These are phyloP conservation scores for Thaumatotibia leucotreta DNA, from an alignment of 1,140 invertebrate species.

Conservation along the genomic window DNA sequence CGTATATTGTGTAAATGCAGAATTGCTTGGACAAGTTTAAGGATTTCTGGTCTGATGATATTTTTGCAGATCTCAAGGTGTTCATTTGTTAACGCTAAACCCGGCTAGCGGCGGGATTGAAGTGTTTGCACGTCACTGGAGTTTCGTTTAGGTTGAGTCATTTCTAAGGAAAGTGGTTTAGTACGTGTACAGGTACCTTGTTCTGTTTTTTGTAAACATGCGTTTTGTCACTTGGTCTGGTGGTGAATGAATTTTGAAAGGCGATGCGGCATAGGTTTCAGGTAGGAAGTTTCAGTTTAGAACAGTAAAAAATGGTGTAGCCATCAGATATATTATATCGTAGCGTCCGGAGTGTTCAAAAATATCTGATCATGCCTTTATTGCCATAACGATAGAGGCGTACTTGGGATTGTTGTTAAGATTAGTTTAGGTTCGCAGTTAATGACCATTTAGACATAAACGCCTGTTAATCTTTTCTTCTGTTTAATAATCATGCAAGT, in stretches of 20 bases:
- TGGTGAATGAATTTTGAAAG: background rate
- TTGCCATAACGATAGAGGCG: no score
- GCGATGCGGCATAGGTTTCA: no score
- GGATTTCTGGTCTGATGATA: constrained; percentile 11
- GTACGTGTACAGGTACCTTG: background rate
- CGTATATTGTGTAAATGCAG: background rate
- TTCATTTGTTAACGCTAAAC: constrained; percentile 43
- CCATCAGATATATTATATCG: no score
- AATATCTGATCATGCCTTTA: no score
- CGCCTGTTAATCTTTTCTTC: no score
- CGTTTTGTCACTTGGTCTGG: background rate
- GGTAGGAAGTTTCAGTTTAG: no score
- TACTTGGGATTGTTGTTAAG: no score
- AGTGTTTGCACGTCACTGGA: constrained; percentile 48
- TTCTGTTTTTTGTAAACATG: background rate
- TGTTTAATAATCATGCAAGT: no score
- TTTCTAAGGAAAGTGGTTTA: background rate
- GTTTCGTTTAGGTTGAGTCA: constrained; percentile 18
- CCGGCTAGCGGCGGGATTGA: constrained; percentile 33
- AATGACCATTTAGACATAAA: no score
- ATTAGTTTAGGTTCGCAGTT: no score
- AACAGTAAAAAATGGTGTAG: no score
- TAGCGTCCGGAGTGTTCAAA: no score
- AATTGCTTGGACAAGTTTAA: background rate
- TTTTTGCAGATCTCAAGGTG: constrained; percentile 48